Base-by-base conservation (phyloP, 1,140 invertebrate species). In the Chelonus insularis region DNA sequence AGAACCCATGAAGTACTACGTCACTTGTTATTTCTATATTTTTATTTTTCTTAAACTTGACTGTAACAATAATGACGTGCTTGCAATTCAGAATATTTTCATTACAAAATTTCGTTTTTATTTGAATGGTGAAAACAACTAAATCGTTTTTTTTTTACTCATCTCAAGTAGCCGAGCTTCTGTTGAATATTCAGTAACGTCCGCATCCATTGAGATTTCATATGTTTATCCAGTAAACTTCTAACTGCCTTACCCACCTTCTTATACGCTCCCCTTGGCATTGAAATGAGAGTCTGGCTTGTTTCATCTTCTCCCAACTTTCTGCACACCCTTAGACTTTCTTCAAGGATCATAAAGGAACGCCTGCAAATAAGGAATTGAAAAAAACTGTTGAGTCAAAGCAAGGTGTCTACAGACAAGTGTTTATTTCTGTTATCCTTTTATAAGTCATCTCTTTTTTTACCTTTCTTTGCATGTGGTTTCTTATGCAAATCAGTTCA, bases 191-290 rank as follows among this genome's bases (percentile, higher is more conserved):
- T 18, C 43, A n/a, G 18, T 45, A 3, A 45, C 18, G 43, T 45
- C 43, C 16, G 16, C 43, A 45, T 21, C 20, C 1, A 25, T 50
- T 50, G 7, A 18, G 21, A 50, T 50, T 21, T 25, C 12, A 14
- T 25, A 50, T 50, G 47, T 50, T 50, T 50, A 50, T 20, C 20
- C 47, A 50, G 23, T 20, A n/a, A 18, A 45, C 41, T 50, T 8
- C 11, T 12, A 9, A 25, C 47, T 50, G 23, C 23, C 20, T 23
- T 18, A 50, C 7, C 12, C 9, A 16, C 21, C 9, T 2, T 50
- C 21, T 50, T 29, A 50, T 50, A 21, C 11, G 3, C 9, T 50
- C 12, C 36, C 12, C 12, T 3, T 37, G 36, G 8, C 36, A 37
- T 37, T 29, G 7, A 7, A 29, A 29, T 29, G 25, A 12, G 36